Evolutionary conservation across 2,797 vertebrate genomes (phyloP), one percentile per base, ranked within the genome.

Genomic region (Stomatorhinus walkeri): DNA sequence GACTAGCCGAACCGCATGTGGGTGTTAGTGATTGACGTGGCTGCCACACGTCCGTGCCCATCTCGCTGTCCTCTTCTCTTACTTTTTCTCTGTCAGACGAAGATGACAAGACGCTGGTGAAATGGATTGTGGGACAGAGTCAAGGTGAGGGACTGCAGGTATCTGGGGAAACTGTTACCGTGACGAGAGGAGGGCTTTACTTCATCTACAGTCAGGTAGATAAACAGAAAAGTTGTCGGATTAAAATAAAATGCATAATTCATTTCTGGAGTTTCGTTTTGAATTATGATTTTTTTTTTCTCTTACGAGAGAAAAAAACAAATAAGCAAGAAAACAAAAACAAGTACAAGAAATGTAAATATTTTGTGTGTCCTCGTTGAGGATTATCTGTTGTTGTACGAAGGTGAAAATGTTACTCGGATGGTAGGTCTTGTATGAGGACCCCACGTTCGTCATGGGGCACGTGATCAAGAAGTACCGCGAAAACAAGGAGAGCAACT

Each of bases 121-220:
- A 89, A 87, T 93, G 92, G 92, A 89, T 88, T 1, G 5, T 87
- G 4, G 91, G 89, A 68, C 90, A 52, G 85, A 91, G 91, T 88
- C 87, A 88, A 89, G 92, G 92, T 8, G 84, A 87, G 43, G 92
- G 90, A 56, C 89, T 93, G 28, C 89, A 90, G 88, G 85, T 92
- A 24, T 91, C 91, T 6, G 89, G 89, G 88, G 91, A 91, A 2
- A 90, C 88, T 4, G 89, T 92, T 83, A 91, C 90, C 12, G 90
- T 93, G 88, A 89, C 89, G 32, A 91, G 88, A 0, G 89, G 90
- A 61, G 92, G 92, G 2, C 87, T 59, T 24, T 92, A 92, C 89
- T 92, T 92, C 85, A 91, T 92, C 84, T 93, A 93, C 90, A 93
- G 92, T 88, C 92, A 93, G 92, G 92, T 93, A 88, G 91, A 59